Evolutionary conservation across 2,113 vertebrate species (phyloP).

Genomic region (Sclerurus mexicanus): DNA sequence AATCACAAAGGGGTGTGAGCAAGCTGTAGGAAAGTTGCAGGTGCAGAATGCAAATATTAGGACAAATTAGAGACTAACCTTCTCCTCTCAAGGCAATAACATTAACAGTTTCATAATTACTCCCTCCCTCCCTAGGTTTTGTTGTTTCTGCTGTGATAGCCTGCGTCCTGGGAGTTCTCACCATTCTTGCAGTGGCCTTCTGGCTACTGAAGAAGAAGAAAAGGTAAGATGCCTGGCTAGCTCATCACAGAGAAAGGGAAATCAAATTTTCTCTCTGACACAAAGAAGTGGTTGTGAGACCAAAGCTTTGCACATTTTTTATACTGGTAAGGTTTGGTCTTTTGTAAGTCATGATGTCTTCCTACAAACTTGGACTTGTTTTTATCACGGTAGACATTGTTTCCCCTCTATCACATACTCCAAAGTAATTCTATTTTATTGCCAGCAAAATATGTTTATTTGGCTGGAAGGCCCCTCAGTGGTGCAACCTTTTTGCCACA

Average conservation of each 20-base stretch:
- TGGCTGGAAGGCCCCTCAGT: not conserved
- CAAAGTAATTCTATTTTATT: not conserved
- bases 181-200: conserved; percentile 67
- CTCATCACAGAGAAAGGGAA: not conserved
- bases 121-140: conserved; percentile 74
- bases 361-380: not conserved
- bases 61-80: not conserved
- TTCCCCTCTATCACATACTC: not conserved
- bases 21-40: not conserved
- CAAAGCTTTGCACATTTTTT: not conserved
- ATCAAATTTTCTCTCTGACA: not conserved
- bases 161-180: conserved; percentile 71
- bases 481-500: not conserved
- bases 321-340: not conserved
- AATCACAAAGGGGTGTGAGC: not conserved
- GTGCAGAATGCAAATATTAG: not conserved
- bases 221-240: conserved; percentile 73
- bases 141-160: conserved; percentile 72
- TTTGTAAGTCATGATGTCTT: not conserved
- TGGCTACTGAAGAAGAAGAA: conserved; percentile 80
- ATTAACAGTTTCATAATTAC: not conserved
- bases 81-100: not conserved
- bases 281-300: not conserved
- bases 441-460: not conserved
- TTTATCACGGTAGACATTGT: not conserved